Percentiles rank a stretch among this genome's conserved stretches.
These are phyloP conservation scores for Stichodactyla helianthus DNA, from an alignment of 64 coral and sea anemone genomes.

Conservation along the genomic window DNA sequence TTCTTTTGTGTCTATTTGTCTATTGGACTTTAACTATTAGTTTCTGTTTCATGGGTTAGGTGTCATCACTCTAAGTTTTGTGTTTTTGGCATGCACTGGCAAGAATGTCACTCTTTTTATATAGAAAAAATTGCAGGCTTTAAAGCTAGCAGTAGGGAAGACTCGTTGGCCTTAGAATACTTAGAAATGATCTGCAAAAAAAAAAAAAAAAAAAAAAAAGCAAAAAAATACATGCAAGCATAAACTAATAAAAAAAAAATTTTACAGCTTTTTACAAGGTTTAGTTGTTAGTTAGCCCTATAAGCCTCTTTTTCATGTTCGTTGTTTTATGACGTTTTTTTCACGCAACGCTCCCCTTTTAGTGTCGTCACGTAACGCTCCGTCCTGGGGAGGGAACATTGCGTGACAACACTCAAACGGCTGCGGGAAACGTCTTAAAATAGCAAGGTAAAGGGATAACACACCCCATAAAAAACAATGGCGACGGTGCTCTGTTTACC, in stretches of 20 bases:
- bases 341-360: neutral
- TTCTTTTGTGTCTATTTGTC: no score
- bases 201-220: neutral
- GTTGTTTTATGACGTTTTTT: neutral
- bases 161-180: neutral
- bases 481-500: no score
- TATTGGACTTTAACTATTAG: no score
- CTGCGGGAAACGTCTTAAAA: no score
- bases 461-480: no score
- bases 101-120: neutral
- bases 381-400: no score
- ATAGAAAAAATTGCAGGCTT: neutral
- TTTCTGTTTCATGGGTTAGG: no score
- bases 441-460: no score
- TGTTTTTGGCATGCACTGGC: no score
- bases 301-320: neutral
- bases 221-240: neutral
- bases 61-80: no score
- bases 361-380: no score
- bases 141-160: neutral
- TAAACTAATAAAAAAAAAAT: neutral
- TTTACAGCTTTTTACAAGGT: constrained; percentile 8
- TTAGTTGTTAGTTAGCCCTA: neutral
- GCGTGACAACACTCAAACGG: no score
- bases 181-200: neutral